A percentile compares a stretch with the other conserved stretches of the same genome.
Conservation (phyloP, 2,888 invertebrate species). For the Molorchus minor region DNA sequence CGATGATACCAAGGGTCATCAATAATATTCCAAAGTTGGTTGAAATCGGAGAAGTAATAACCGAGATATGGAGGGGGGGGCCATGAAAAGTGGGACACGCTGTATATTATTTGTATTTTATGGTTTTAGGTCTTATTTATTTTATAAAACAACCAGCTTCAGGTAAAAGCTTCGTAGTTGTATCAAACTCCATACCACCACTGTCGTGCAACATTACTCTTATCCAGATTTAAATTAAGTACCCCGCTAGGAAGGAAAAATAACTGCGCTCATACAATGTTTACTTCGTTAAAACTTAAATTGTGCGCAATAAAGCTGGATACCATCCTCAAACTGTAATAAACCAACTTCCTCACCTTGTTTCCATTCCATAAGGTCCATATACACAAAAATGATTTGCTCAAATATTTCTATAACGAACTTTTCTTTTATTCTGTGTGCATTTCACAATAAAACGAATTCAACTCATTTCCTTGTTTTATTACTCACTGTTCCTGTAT, state of each 20-base stretch:
- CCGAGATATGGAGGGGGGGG: too few species aligned
- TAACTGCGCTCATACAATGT: conserved; percentile 46
- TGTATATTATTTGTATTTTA: too few species aligned
- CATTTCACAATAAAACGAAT: conserved; percentile 59
- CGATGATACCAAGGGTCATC: too few species aligned
- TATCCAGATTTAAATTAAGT: conserved; percentile 16
- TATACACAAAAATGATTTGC: conserved; percentile 57
- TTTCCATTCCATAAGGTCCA: conserved; percentile 53
- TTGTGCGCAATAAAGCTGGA: conserved; percentile 58
- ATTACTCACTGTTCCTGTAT: conserved; percentile 42
- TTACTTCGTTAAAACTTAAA: conserved; percentile 58
- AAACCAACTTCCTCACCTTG: conserved; percentile 54
- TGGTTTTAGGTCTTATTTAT: too few species aligned
- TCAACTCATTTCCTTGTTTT: conserved; percentile 53
- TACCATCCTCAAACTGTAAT: conserved; percentile 51
- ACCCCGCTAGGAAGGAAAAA: conserved; percentile 5
- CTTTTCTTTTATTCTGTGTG: conserved; percentile 58
- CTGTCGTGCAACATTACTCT: background rate
- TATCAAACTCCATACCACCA: conserved; percentile 3
- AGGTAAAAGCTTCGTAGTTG: conserved; percentile 7
- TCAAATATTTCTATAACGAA: conserved; percentile 56
- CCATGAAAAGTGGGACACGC: too few species aligned
- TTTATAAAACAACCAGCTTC: too few species aligned
- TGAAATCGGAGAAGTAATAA: too few species aligned
- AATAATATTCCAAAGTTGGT: too few species aligned